These are phyloP conservation scores for Euwallacea fornicatus DNA, from an alignment of 1,140 invertebrate species.

Conservation along the genomic window DNA sequence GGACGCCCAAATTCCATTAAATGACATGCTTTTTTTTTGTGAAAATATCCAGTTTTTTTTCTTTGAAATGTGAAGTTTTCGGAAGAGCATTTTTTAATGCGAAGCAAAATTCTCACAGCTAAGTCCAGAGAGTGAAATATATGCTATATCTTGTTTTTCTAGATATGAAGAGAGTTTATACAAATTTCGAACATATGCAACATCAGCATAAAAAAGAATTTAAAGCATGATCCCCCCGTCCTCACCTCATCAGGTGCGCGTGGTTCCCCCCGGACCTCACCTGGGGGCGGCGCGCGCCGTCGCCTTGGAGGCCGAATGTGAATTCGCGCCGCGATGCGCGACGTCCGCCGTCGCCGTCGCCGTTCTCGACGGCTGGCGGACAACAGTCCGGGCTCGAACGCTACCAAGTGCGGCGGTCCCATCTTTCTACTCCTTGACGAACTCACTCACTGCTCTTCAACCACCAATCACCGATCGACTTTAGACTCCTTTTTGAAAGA, in stretches of 20 bases:
- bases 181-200: too few relatives aligned
- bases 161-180: too few relatives aligned
- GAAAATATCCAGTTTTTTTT: too few relatives aligned
- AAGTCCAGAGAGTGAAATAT: too few relatives aligned
- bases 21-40: too few relatives aligned
- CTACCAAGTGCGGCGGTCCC: constrained; percentile 53
- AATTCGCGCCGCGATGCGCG: constrained; percentile 18
- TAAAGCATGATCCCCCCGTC: constrained; percentile 1
- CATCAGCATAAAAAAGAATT: not conserved
- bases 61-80: too few relatives aligned
- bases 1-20: too few relatives aligned
- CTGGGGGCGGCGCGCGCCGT: constrained; percentile 24
- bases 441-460: constrained; percentile 39
- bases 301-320: constrained; percentile 16
- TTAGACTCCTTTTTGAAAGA: constrained; percentile 11
- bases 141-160: too few relatives aligned
- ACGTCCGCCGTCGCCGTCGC: constrained; percentile 25
- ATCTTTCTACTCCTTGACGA: constrained; percentile 46
- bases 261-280: constrained; percentile 15
- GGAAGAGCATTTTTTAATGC: too few relatives aligned
- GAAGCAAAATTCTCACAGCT: too few relatives aligned
- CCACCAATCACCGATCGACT: constrained; percentile 19
- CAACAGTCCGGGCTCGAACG: constrained; percentile 53
- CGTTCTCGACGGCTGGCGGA: constrained; percentile 35
- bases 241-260: constrained; percentile 1